Evolutionary conservation across 2,113 vertebrate genomes (phyloP).

Genomic region (Hydrolagus affinis): DNA sequence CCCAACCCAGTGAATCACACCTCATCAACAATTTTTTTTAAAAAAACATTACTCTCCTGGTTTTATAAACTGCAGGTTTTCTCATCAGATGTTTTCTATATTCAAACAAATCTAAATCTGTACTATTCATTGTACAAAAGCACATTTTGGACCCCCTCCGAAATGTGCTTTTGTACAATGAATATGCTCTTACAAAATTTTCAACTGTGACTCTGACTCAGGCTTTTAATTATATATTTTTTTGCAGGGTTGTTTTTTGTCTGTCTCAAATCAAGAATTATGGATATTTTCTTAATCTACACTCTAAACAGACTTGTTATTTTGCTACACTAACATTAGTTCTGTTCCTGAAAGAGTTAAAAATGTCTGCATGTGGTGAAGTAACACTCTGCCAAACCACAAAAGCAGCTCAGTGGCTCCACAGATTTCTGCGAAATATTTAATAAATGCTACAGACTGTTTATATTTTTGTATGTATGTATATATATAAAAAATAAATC

Average conservation of each 20-base stretch:
- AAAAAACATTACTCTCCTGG: not conserved
- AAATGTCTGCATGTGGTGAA: slow-evolving; percentile 23
- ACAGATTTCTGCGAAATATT: slow-evolving; percentile 30
- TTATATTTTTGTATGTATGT: slow-evolving; percentile 14
- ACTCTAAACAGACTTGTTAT: slow-evolving; percentile 21
- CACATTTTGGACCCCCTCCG: not conserved
- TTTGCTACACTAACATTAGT: slow-evolving; percentile 17
- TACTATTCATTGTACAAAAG: not conserved
- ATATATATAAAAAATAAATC: not conserved
- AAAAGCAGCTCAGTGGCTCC: slow-evolving; percentile 31
- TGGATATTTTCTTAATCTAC: slow-evolving; percentile 16
- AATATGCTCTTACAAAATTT: not conserved
- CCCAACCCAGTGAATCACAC: not conserved
- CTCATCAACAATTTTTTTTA: not conserved
- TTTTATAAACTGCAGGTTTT: not conserved
- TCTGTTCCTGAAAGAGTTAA: slow-evolving; percentile 23
- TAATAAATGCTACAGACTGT: slow-evolving; percentile 28
- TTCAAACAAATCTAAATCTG: not conserved
- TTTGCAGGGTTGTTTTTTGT: not conserved
- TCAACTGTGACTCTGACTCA: not conserved
- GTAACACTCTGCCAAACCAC: slow-evolving; percentile 29
- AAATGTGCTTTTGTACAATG: too few species aligned
- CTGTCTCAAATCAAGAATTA: not conserved
- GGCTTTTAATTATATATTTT: slow-evolving; percentile 11
- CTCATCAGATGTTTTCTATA: not conserved